Evolutionary conservation across 2,113 vertebrate genomes (phyloP).

Genomic region (Ranitomeya variabilis): DNA sequence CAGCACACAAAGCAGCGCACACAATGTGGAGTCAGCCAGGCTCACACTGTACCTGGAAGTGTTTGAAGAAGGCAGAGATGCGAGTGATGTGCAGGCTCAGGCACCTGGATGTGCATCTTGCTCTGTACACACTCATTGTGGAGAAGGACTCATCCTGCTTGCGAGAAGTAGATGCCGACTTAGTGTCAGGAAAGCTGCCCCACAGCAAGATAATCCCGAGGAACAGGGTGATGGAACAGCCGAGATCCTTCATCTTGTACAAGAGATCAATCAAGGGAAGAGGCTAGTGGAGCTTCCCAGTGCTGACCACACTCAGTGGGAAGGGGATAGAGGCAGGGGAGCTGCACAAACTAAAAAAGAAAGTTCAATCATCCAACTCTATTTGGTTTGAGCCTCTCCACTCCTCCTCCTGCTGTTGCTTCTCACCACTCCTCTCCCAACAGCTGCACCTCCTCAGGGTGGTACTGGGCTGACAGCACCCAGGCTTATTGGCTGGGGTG

Average conservation of each 20-base stretch:
- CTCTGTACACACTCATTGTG: constrained; percentile 78
- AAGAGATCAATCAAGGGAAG: constrained; percentile 38
- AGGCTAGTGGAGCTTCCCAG: constrained; percentile 44
- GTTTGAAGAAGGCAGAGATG: constrained; percentile 90
- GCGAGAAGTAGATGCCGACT: constrained; percentile 66
- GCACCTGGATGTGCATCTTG: constrained; percentile 91
- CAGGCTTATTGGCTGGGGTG: not conserved
- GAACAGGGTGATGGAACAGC: constrained; percentile 69
- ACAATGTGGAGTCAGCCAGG: not conserved
- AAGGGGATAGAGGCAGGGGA: constrained; percentile 52
- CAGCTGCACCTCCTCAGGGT: constrained; percentile 42
- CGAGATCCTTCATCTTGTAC: constrained; percentile 72
- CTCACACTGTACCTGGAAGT: constrained; percentile 79
- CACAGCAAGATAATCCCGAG: constrained; percentile 80
- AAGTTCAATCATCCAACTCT: constrained; percentile 72
- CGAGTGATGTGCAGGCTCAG: constrained; percentile 95
- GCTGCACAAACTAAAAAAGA: constrained; percentile 65
- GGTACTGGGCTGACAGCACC: constrained; percentile 24
- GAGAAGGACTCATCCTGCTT: constrained; percentile 84
- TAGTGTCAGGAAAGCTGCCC: constrained; percentile 70
- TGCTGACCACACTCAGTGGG: constrained; percentile 33
- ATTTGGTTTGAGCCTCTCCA: constrained; percentile 16
- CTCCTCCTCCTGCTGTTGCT: constrained; percentile 39
- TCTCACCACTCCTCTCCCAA: constrained; percentile 37
- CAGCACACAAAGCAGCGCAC: not conserved